These are phyloP conservation scores for Andrena camellia DNA, from an alignment of 2,888 invertebrate species.

Conservation along the genomic window DNA sequence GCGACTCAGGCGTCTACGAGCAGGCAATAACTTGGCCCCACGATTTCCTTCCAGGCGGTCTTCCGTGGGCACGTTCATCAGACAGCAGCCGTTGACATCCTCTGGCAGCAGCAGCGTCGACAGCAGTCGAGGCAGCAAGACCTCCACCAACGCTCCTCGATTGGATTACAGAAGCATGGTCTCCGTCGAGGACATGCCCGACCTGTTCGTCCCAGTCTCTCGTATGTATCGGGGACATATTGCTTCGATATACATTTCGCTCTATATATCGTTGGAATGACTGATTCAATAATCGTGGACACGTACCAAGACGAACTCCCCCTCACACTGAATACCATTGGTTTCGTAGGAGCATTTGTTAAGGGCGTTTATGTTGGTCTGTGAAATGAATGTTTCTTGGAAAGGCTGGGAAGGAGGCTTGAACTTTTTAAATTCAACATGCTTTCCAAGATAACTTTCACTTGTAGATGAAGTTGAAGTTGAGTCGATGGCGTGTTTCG, in stretches of 20 bases:
- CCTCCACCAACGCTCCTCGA: conserved; percentile 89
- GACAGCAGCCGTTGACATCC: conserved; percentile 87
- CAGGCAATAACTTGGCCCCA: neutral
- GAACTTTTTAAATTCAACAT: neutral
- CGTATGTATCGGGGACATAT: conserved; percentile 88
- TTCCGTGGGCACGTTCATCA: conserved; percentile 94
- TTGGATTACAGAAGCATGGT: conserved; percentile 97
- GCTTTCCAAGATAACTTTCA: neutral
- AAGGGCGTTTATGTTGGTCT: conserved; percentile 8
- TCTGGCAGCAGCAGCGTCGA: conserved; percentile 87
- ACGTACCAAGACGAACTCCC: conserved; percentile 19
- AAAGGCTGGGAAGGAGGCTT: neutral
- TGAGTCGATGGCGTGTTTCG: neutral
- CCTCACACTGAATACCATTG: neutral
- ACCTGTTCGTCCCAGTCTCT: conserved; percentile 95
- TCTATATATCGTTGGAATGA: conserved; percentile 43
- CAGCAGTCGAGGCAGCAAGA: conserved; percentile 87
- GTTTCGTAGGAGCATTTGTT: no score
- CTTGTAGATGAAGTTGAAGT: neutral
- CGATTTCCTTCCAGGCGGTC: conserved; percentile 89
- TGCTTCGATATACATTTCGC: neutral
- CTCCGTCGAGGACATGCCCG: conserved; percentile 97
- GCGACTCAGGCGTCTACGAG: neutral
- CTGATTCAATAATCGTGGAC: conserved; percentile 34
- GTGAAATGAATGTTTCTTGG: neutral